Conservation (phyloP, 2,888 invertebrate genomes). For the Gymnocheta viridis region DNA sequence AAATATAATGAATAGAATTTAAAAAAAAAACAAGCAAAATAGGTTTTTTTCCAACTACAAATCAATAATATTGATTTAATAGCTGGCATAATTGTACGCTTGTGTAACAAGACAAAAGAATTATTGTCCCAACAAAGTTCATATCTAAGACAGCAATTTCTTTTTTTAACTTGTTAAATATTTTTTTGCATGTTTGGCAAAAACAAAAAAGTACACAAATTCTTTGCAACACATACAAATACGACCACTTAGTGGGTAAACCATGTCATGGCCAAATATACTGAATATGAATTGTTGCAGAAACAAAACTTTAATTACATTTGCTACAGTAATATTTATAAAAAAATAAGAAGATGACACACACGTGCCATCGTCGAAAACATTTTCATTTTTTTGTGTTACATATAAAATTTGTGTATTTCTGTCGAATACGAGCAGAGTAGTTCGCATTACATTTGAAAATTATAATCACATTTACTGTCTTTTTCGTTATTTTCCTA, state of each 20-base stretch:
- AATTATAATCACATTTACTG: constrained; percentile 25
- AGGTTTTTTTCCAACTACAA: background rate
- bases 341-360: background rate
- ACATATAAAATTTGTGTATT: no score
- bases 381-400: background rate
- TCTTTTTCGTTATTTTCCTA: constrained; percentile 6
- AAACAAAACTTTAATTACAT: constrained; percentile 10
- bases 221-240: background rate
- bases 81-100: constrained; percentile 1
- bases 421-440: no score
- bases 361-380: constrained; percentile 27
- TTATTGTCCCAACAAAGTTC: background rate
- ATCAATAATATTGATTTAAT: constrained; percentile 40
- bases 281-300: background rate
- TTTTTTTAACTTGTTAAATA: background rate
- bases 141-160: background rate
- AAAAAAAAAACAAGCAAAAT: background rate
- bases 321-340: background rate
- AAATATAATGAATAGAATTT: background rate
- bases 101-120: background rate
- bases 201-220: background rate
- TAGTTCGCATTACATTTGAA: background rate
- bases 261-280: constrained; percentile 38
- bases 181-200: background rate
- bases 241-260: background rate